Evolutionary conservation across 2,797 vertebrate genomes (phyloP), one percentile per base, ranked within the genome.

Genomic region (Pipistrellus kuhlii): DNA sequence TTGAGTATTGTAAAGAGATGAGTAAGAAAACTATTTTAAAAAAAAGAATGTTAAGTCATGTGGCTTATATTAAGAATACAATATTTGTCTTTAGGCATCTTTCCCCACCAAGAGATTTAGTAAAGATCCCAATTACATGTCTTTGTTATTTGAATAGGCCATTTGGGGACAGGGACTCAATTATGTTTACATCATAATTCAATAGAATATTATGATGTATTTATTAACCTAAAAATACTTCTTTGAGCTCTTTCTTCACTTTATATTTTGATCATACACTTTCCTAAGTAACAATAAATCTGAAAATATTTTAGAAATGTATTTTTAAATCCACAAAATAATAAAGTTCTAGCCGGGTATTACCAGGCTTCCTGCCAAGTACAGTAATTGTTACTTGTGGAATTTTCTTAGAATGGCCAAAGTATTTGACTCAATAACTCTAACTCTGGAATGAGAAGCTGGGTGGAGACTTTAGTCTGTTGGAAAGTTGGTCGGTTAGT

Each of bases 341-440:
- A 72, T 87, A 83, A 94, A 92, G 44, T 66, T 82, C 82, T 93
- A 95, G 86, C 85, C 11, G 68, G 64, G 90, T 94, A 95, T 92
- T 90, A 86, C 59, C 75, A 96, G 83, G 72, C 93, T 90, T 95
- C 75, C 86, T 87, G 83, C 96, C 92, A 97, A 96, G 80, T 89
- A 94, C 68, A 88, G 96, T 97, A 95, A 97, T 95, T 96, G 95
- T 95, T 97, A 90, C 93, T 94, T 95, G 93, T 97, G 96, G 96
- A 96, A 97, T 97, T 97, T 97, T 96, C 91, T 94, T 92, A 62
- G 59, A 84, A 94, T 95, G 66, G 92, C 95, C 91, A 95, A 97
- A 66, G 83, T 91, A 87, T 94, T 96, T 88, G 88, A 96, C 86
- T 96, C 88, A 93, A 46, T 69, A 94, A 77, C 88, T 96, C 68